A percentile compares a stretch with the other conserved stretches of the same genome.
Conservation (phyloP, 1,140 invertebrate genomes). For the Pogonus chalceus region DNA sequence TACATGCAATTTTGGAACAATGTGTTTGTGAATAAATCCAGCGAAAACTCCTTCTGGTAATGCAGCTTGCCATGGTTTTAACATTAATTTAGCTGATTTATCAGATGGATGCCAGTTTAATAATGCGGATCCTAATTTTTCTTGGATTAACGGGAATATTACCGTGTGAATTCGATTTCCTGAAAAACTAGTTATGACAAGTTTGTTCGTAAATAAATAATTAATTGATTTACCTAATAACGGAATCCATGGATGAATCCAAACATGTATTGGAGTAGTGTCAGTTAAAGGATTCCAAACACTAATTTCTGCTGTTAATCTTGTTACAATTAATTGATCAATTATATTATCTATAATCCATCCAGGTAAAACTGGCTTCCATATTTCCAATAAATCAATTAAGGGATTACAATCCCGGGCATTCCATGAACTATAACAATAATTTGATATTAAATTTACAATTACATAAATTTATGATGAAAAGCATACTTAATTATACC, state of each 20-base stretch:
- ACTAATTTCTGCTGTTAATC: constrained; percentile 68
- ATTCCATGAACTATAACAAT: constrained; percentile 49
- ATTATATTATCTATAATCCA: constrained; percentile 79
- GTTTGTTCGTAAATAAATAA: neutral
- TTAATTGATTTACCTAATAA: constrained; percentile 47
- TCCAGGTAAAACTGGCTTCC: constrained; percentile 66
- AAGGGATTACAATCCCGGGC: constrained; percentile 63
- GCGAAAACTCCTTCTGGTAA: constrained; percentile 74
- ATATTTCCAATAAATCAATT: constrained; percentile 69
- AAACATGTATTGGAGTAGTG: constrained; percentile 86
- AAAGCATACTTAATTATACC: constrained; percentile 51
- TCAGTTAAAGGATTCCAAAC: constrained; percentile 93
- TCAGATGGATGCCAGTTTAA: constrained; percentile 88
- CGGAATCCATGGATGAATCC: constrained; percentile 93
- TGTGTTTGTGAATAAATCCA: constrained; percentile 78
- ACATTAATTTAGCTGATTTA: constrained; percentile 80
- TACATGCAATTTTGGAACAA: constrained; percentile 79
- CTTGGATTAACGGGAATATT: constrained; percentile 86
- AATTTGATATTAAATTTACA: neutral
- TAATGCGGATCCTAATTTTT: constrained; percentile 81
- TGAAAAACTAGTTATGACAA: constrained; percentile 15
- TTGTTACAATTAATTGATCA: constrained; percentile 71
- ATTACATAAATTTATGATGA: neutral
- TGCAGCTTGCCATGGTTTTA: constrained; percentile 85
- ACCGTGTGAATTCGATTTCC: constrained; percentile 56